These are phyloP conservation scores for Actenoides hombroni DNA, from an alignment of 2,113 vertebrate genomes.

Conservation along the genomic window DNA sequence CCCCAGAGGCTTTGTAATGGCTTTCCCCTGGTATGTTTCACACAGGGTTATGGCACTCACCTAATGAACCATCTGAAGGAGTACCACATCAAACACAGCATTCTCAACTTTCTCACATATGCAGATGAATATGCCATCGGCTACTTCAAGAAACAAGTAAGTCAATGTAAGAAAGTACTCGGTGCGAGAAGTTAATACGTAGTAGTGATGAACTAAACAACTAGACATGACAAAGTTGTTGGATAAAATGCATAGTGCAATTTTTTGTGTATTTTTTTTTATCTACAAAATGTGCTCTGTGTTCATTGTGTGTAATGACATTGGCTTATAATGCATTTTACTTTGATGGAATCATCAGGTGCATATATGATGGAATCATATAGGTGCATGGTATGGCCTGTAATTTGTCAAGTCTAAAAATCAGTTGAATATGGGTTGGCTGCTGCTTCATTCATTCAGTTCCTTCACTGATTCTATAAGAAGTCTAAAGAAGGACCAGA, in stretches of 20 bases:
- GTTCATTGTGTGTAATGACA: not conserved
- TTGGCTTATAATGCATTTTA: not conserved
- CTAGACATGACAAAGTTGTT: not conserved
- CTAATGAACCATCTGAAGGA: constrained; percentile 99
- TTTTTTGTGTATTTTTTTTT: not conserved
- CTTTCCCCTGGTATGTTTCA: not conserved
- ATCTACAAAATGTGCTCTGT: not conserved
- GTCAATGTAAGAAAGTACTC: not conserved
- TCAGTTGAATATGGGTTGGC: not conserved
- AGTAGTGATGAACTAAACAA: not conserved
- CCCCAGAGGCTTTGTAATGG: not conserved
- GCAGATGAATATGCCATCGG: constrained; percentile 99
- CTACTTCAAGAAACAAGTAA: constrained; percentile 98
- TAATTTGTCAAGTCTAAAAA: not conserved
- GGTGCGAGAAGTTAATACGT: not conserved
- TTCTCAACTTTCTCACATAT: constrained; percentile 97
- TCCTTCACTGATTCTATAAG: not conserved
- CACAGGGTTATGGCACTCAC: constrained; percentile 95
- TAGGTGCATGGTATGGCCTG: not conserved
- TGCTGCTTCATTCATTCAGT: not conserved
- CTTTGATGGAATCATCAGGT: not conserved
- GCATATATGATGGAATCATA: too few relatives aligned
- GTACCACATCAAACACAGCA: constrained; percentile 97
- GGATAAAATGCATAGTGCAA: not conserved
- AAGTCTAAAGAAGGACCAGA: not conserved